Evolutionary conservation across 2,113 vertebrate genomes (phyloP), one percentile per base, ranked within the genome.

Genomic region (Nanger granti): DNA sequence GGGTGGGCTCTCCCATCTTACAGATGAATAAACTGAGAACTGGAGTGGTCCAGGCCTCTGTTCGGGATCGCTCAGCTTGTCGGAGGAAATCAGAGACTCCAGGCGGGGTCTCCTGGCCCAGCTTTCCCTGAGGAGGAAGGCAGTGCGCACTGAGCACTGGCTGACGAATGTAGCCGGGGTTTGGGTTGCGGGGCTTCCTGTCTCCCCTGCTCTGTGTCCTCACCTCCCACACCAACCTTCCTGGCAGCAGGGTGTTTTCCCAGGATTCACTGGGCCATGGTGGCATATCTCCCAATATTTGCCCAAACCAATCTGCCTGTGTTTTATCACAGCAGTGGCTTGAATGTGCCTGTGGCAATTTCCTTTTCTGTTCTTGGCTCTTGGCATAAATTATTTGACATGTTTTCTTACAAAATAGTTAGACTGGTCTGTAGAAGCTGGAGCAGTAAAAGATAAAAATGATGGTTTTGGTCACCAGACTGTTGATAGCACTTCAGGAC

Each of bases 351-450:
- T 59, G 52, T 92, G 79, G 96, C 47, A 82, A 93, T 18, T 95
- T 97, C 54, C n/a, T 73, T 96, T 96, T 92, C 87, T 94, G 62
- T 69, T 95, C 44, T 91, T 87, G 60, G 29, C 13, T 96, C 44
- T 69, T 90, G 62, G 28, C 73, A 91, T 96, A 92, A 90, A 92
- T 76, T 93, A 60, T 83, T 92, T 95, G 90, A 88, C 64, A 92
- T 83, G 18, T 95, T 97, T 95, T 90, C 92, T 96, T 88, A 87
- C 8, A 95, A 95, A 97, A 94, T 37, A 95, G 86, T 95, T 83
- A 95, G 13, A 59, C 18, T 82, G 29, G 11, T 12, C 54, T 89
- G 14, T 24, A 94, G 62, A 96, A 97, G 62, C 9, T 49, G 37
- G 84, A 87, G 49, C 47, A 79, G 15, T 84, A 82, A 83, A 66